A percentile compares a stretch with the other conserved stretches of the same genome.
phyloP scores from a whole-genome alignment of 2,888 invertebrate genomes.

The Spodoptera picta region DNA sequence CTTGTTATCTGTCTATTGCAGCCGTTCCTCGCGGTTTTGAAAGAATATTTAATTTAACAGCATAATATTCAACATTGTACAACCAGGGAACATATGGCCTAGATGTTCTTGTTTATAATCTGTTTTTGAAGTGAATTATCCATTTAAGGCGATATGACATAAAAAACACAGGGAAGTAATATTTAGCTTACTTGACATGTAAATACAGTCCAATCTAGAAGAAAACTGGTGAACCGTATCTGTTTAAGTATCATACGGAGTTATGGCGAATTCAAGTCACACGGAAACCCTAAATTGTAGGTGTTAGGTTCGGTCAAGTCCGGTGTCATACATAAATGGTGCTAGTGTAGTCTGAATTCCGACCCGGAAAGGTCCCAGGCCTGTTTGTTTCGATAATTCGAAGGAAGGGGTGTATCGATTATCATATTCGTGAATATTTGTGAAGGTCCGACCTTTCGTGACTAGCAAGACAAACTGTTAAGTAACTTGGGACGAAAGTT shows the following conservation, averaged over 20 bases:
- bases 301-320: constrained; percentile 35
- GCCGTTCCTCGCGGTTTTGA: constrained; percentile 19
- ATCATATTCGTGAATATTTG: constrained; percentile 50
- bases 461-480: constrained; percentile 33
- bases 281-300: constrained; percentile 31
- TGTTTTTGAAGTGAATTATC: constrained; percentile 2
- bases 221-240: constrained; percentile 13
- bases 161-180: too few species aligned
- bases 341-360: constrained; percentile 12
- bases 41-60: constrained; percentile 7
- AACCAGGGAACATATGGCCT: neutral
- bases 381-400: constrained; percentile 45
- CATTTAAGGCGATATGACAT: constrained; percentile 1
- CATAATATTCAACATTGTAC: neutral
- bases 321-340: constrained; percentile 39
- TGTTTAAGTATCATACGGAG: constrained; percentile 5
- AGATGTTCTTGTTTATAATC: neutral
- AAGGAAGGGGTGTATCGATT: constrained; percentile 46
- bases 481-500: constrained; percentile 26
- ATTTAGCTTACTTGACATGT: too few species aligned
- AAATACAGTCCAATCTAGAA: neutral
- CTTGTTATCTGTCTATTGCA: constrained; percentile 48
- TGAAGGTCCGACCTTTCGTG: constrained; percentile 41
- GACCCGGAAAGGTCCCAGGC: constrained; percentile 20
- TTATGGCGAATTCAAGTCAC: constrained; percentile 25